These are phyloP conservation scores for Drosophila sucinea DNA, from an alignment of 1,140 invertebrate species.

Conservation along the genomic window DNA sequence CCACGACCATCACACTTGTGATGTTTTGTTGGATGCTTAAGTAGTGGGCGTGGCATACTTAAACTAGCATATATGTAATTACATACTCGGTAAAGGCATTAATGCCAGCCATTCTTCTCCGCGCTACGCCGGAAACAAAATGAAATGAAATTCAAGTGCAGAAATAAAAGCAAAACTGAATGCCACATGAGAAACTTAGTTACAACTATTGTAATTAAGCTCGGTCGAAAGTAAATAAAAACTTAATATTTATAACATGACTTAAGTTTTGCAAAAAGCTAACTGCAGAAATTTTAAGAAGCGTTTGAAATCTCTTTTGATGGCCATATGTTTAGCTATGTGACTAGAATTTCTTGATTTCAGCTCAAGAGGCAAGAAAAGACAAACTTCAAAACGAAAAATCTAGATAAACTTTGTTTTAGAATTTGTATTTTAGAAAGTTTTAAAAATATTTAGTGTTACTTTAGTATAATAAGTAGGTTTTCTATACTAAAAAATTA, in stretches of 20 bases:
- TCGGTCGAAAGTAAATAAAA: not conserved
- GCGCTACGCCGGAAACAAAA: constrained; percentile 27
- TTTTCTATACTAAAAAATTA: too few relatives aligned
- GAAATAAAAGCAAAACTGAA: constrained; percentile 21
- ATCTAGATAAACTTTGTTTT: too few relatives aligned
- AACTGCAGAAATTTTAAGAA: too few relatives aligned
- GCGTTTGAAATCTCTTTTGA: too few relatives aligned
- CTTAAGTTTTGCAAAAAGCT: not conserved
- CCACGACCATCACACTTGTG: not conserved
- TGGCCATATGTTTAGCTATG: too few relatives aligned
- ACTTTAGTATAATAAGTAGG: too few relatives aligned
- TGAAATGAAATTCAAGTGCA: constrained; percentile 59
- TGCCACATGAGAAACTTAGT: not conserved
- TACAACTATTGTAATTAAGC: not conserved
- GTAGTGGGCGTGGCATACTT: constrained; percentile 30
- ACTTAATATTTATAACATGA: not conserved
- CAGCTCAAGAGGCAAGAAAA: too few relatives aligned
- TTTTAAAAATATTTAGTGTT: too few relatives aligned
- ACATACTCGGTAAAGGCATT: constrained; percentile 55
- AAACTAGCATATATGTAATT: constrained; percentile 68
- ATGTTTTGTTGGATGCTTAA: constrained; percentile 8
- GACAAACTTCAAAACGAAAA: too few relatives aligned
- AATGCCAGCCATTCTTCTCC: constrained; percentile 53
- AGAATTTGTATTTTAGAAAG: too few relatives aligned
- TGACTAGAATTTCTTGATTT: too few relatives aligned